phyloP scores from a whole-genome alignment of 2,797 vertebrate genomes.

The Alca torda region DNA sequence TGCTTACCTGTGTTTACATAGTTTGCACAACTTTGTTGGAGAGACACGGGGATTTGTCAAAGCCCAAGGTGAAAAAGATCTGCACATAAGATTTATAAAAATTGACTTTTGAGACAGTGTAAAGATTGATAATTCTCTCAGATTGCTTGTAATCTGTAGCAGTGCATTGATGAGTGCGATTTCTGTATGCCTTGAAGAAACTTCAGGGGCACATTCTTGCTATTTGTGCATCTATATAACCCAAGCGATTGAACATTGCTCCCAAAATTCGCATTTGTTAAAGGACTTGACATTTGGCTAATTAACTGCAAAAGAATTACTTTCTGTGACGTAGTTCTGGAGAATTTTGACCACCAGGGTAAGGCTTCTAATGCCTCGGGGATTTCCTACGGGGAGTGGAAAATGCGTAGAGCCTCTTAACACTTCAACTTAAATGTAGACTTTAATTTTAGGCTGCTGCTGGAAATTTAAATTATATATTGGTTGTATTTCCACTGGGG shows the following conservation, averaged over 20 bases:
- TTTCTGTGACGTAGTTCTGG: neutral
- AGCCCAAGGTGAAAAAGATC: neutral
- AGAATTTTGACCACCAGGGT: neutral
- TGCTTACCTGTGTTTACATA: neutral
- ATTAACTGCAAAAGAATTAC: neutral
- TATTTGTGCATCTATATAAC: neutral
- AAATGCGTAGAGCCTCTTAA: neutral
- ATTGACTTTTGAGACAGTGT: neutral
- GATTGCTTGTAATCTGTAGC: neutral
- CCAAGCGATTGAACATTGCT: neutral
- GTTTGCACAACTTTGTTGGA: neutral
- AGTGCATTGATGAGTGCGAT: neutral
- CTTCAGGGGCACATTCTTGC: neutral
- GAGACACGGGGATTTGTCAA: neutral
- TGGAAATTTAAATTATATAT: constrained; percentile 1
- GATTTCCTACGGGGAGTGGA: neutral
- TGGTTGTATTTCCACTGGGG: neutral
- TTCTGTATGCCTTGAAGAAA: neutral
- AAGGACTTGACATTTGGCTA: neutral
- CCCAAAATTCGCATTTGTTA: neutral
- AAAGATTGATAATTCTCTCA: neutral
- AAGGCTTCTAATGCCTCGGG: neutral
- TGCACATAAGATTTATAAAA: neutral
- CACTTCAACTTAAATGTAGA: neutral
- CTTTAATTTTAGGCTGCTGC: constrained; percentile 12